Conservation (phyloP, 2,797 vertebrate species). For the Phaenicophaeus curvirostris region DNA sequence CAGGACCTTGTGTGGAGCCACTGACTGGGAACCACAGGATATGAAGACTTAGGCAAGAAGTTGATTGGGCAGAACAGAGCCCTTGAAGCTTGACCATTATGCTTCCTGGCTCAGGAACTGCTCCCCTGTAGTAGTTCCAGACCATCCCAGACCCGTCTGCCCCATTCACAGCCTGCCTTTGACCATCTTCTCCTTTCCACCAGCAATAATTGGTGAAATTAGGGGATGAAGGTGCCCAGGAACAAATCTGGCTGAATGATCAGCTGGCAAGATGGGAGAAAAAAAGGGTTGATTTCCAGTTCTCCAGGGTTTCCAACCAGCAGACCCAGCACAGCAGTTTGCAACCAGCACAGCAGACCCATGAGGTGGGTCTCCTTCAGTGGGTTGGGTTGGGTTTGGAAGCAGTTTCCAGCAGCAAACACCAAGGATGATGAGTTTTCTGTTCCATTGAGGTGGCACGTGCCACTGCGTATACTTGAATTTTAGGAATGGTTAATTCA, state of each 20-base stretch:
- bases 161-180: background rate
- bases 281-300: background rate
- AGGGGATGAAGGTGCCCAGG: background rate
- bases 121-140: background rate
- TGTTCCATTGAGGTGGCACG: background rate
- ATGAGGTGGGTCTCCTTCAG: fast-evolving
- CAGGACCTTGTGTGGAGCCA: fast-evolving
- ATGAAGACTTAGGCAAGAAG: fast-evolving
- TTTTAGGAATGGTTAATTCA: background rate
- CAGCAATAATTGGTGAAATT: background rate
- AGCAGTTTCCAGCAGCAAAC: background rate
- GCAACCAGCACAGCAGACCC: background rate
- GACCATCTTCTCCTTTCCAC: background rate
- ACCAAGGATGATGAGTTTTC: fast-evolving
- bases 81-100: background rate
- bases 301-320: background rate
- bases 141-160: background rate
- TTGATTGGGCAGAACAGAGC: fast-evolving
- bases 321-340: background rate
- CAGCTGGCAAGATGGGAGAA: background rate
- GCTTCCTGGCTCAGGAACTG: background rate
- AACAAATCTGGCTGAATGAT: background rate
- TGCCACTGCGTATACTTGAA: background rate
- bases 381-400: background rate
- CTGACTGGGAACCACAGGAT: fast-evolving